Conservation (phyloP, 2,797 vertebrate genomes). For the Poecile montanus region DNA sequence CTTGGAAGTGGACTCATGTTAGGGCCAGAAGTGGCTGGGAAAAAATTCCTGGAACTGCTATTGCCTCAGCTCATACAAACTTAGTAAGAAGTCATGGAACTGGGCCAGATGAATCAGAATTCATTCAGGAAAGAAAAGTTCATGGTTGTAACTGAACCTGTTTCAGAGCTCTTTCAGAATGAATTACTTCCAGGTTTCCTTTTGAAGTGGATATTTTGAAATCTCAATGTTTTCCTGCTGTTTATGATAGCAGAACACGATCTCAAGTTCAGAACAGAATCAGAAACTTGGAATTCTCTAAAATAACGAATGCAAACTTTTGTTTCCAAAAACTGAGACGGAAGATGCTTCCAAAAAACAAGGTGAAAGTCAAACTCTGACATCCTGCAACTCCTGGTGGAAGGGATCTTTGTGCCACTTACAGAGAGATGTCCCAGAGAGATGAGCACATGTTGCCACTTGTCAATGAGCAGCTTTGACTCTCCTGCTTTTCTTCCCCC, state of each 20-base stretch:
- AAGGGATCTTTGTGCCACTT: not conserved
- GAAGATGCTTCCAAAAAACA: not conserved
- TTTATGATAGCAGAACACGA: not conserved
- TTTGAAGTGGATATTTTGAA: not conserved
- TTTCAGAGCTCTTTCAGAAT: not conserved
- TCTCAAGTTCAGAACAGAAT: not conserved
- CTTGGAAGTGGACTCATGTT: not conserved
- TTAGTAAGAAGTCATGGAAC: not conserved
- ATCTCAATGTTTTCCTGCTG: not conserved
- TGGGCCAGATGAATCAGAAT: conserved; percentile 2
- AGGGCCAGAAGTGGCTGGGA: not conserved
- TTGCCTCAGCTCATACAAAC: not conserved
- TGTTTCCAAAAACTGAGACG: not conserved
- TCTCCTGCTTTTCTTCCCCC: not conserved
- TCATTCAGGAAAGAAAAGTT: not conserved
- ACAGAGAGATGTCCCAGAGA: not conserved
- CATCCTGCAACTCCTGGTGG: not conserved
- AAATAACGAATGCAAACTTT: not conserved
- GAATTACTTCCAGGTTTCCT: not conserved
- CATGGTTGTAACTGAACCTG: not conserved
- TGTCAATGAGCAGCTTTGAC: not conserved
- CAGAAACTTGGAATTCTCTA: not conserved
- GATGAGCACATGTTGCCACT: not conserved
- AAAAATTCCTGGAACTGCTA: not conserved
- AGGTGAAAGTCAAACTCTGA: not conserved